Evolutionary conservation across 2,888 invertebrate genomes (phyloP), one percentile per base, ranked within the genome.

Genomic region (Tortricodes alternella): DNA sequence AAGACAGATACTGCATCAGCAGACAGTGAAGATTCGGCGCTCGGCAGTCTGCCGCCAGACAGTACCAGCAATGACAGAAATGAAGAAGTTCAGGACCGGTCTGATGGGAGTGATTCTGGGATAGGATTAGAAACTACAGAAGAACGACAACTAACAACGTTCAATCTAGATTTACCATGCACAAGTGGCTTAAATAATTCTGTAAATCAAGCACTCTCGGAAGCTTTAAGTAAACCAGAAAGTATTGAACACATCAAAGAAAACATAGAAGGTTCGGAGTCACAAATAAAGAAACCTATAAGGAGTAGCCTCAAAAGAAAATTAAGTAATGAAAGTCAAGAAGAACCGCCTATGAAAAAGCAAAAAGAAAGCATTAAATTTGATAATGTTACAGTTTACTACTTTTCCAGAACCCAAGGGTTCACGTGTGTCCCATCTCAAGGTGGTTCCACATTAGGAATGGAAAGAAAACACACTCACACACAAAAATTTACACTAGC

Each of bases 341-440:
- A 87, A 37, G 90, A 88, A 64, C 85, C 90, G 3, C 83, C 86
- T 16, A 68, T 80, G 60, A 92, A 94, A 73, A 95, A 94, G 76
- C 93, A 93, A 74, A 97, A 96, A 85, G 94, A 95, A 68, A 94
- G 93, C 37, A 97, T 99, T 61, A 94, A 95, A 64, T 99, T 99
- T 80, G 96, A 97, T 68, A 95, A 94, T 64, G 98, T 99, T 0
- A 97, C 97, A 15, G 98, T 99, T 7, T 99, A 94, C 85, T 99
- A 98, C 87, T 99, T 99, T 87, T 97, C 97, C 1, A 92, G 99
- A 73, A 93, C 97, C 51, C 97, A 97, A 91, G 97, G 97, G 15
- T 97, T 97, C 84, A 95, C 96, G 29, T 97, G 97, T 86, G 96
- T 97, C 61, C 97, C 97, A 44, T 97, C 97, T 8, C 95, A 96